phyloP scores from a whole-genome alignment of 1,140 invertebrate species.

The Heliconius congener region DNA sequence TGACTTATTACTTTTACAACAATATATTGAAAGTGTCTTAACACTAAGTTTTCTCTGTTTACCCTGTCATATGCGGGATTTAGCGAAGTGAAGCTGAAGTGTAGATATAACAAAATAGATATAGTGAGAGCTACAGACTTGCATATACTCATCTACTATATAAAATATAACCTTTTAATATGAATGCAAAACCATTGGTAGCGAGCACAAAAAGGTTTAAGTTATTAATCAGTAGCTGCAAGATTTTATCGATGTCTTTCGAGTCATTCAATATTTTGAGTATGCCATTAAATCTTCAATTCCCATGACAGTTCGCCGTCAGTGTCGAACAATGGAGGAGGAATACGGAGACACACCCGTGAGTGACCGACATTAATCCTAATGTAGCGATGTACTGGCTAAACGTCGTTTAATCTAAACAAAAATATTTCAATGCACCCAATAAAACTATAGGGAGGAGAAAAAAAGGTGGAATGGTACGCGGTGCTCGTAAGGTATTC shows the following conservation, averaged over 20 bases:
- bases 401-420: slow-evolving; percentile 79
- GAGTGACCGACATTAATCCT: slow-evolving; percentile 79
- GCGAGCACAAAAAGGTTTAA: slow-evolving; percentile 37
- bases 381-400: slow-evolving; percentile 73
- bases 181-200: slow-evolving; percentile 35
- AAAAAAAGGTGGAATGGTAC: slow-evolving; percentile 70
- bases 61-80: too few relatives aligned
- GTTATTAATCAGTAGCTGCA: slow-evolving; percentile 40
- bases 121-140: too few relatives aligned
- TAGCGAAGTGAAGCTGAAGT: background rate
- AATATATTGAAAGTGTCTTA: too few relatives aligned
- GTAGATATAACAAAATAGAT: background rate
- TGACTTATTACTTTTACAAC: too few relatives aligned
- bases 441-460: slow-evolving; percentile 73
- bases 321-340: slow-evolving; percentile 45
- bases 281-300: slow-evolving; percentile 43
- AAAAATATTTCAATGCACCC: slow-evolving; percentile 79
- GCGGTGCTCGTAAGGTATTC: slow-evolving; percentile 74
- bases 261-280: slow-evolving; percentile 41
- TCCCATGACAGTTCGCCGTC: slow-evolving; percentile 54
- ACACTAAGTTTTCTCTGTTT: too few relatives aligned
- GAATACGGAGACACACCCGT: slow-evolving; percentile 49
- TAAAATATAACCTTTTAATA: background rate
- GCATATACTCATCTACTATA: background rate
- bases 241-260: slow-evolving; percentile 34